phyloP scores from a whole-genome alignment of 1,140 invertebrate genomes.

The Calephelis nemesis region DNA sequence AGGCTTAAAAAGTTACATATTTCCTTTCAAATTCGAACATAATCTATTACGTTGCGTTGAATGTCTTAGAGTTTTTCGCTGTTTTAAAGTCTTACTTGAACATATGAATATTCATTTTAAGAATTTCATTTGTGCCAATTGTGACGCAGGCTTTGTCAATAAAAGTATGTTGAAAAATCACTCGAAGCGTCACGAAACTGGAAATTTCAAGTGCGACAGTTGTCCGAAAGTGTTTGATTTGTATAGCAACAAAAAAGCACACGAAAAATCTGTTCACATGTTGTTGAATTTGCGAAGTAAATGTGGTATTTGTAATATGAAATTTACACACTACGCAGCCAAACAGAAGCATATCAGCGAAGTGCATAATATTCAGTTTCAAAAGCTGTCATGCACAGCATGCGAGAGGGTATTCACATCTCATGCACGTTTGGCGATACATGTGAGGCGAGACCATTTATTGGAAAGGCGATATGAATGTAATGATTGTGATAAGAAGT shows the following conservation, averaged over 20 bases:
- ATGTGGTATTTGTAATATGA: slow-evolving; percentile 43
- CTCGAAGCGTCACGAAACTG: slow-evolving; percentile 42
- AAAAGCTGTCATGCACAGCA: slow-evolving; percentile 34
- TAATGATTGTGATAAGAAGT: slow-evolving; percentile 34
- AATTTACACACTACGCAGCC: slow-evolving; percentile 33
- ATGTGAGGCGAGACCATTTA: slow-evolving; percentile 41
- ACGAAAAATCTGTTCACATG: slow-evolving; percentile 36
- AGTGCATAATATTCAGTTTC: slow-evolving; percentile 34
- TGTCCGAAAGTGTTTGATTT: slow-evolving; percentile 42
- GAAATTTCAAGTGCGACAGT: slow-evolving; percentile 28
- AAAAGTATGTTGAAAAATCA: slow-evolving; percentile 39
- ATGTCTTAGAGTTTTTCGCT: slow-evolving; percentile 44
- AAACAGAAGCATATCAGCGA: slow-evolving; percentile 37
- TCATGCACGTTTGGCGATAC: slow-evolving; percentile 32
- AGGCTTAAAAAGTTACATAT: slow-evolving; percentile 36
- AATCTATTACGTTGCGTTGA: slow-evolving; percentile 39
- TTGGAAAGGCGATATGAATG: slow-evolving; percentile 39
- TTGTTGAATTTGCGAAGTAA: slow-evolving; percentile 32
- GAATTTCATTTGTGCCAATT: slow-evolving; percentile 52
- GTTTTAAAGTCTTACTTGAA: slow-evolving; percentile 49
- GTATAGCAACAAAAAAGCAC: slow-evolving; percentile 31
- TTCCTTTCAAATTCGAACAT: slow-evolving; percentile 46
- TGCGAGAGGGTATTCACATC: slow-evolving; percentile 36
- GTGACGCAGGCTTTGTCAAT: slow-evolving; percentile 52
- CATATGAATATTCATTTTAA: slow-evolving; percentile 61